phyloP scores from a whole-genome alignment of 2,888 invertebrate genomes.

The Entomobrya proxima region DNA sequence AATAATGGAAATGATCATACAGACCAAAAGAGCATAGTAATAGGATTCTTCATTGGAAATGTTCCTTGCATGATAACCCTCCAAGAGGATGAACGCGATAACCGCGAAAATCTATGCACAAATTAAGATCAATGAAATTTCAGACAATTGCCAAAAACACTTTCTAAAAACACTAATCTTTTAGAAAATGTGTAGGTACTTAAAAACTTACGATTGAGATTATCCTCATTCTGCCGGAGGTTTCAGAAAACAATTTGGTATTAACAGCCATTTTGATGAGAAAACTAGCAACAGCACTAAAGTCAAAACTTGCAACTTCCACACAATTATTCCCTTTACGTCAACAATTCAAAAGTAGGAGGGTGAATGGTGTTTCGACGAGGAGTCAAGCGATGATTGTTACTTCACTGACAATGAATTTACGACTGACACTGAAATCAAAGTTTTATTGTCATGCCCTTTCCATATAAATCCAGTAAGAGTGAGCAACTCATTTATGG shows the following conservation, averaged over 20 bases:
- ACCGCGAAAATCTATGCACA: slow-evolving; percentile 69
- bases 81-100: slow-evolving; percentile 70
- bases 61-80: slow-evolving; percentile 62
- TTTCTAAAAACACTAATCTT: neutral
- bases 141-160: neutral
- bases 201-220: slow-evolving; percentile 68
- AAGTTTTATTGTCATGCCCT: slow-evolving; percentile 57
- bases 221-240: slow-evolving; percentile 68
- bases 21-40: slow-evolving; percentile 69
- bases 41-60: slow-evolving; percentile 70
- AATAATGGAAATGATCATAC: slow-evolving; percentile 70
- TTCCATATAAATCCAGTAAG: slow-evolving; percentile 53
- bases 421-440: slow-evolving; percentile 63
- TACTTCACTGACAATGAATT: slow-evolving; percentile 58
- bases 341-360: neutral
- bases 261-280: slow-evolving; percentile 65
- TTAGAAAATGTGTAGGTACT: neutral
- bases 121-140: neutral
- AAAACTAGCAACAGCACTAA: neutral
- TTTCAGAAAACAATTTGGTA: slow-evolving; percentile 68
- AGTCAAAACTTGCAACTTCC: neutral
- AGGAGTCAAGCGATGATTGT: slow-evolving; percentile 36
- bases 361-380: neutral
- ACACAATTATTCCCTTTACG: neutral
- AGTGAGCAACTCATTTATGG: slow-evolving; percentile 30